phyloP scores from a whole-genome alignment of 2,888 invertebrate genomes.

The Pristionchus fissidentatus region DNA sequence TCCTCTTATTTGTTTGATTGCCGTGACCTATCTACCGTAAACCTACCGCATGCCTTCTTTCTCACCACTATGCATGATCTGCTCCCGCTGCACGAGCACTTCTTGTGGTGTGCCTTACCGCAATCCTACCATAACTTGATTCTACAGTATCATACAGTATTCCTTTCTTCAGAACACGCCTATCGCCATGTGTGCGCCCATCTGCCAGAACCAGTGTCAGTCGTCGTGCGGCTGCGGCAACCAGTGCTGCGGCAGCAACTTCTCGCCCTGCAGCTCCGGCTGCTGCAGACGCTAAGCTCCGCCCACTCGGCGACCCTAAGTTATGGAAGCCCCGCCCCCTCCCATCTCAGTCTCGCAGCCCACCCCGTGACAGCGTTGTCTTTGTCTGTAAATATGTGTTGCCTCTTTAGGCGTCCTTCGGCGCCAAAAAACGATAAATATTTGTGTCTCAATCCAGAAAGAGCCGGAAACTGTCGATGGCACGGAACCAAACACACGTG shows the following conservation, averaged over 20 bases:
- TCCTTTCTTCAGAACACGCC: constrained; percentile 28
- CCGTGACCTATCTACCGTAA: not conserved
- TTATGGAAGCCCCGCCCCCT: not conserved
- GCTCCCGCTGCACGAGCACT: not conserved
- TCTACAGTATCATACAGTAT: too few relatives aligned
- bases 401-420: not conserved
- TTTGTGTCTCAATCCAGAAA: constrained; percentile 1
- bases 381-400: constrained; percentile 10
- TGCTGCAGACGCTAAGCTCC: constrained; percentile 42
- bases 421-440: too few relatives aligned
- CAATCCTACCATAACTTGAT: not conserved
- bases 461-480: not conserved
- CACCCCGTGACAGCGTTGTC: not conserved
- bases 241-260: not conserved
- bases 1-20: not conserved
- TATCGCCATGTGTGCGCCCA: constrained; percentile 18
- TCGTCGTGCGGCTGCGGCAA: not conserved
- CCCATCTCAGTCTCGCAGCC: not conserved
- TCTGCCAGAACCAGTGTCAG: constrained; percentile 25
- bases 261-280: constrained; percentile 7
- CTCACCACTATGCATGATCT: not conserved
- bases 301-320: not conserved
- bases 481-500: too few relatives aligned
- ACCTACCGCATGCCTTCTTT: not conserved
- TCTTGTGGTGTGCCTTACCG: not conserved